These are phyloP conservation scores for Mercenaria mercenaria DNA, from an alignment of 1,140 invertebrate species.

Conservation along the genomic window DNA sequence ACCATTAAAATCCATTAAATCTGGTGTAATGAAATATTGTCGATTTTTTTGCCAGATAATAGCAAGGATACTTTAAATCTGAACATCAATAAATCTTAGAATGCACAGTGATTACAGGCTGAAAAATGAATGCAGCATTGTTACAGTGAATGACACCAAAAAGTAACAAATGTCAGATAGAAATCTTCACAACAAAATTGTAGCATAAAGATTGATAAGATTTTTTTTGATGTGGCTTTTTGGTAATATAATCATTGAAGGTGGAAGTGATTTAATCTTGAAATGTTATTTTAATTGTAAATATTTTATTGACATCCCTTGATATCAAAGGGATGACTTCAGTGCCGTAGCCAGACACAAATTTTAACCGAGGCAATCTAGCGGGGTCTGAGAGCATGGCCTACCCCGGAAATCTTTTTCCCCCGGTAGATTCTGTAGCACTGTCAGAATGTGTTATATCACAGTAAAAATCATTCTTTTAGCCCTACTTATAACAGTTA, in stretches of 20 bases:
- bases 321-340: too few relatives aligned
- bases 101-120: neutral
- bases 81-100: slow-evolving; percentile 1
- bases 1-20: slow-evolving; percentile 13
- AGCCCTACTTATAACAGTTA: too few relatives aligned
- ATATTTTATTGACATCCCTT: too few relatives aligned
- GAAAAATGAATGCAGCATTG: neutral
- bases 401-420: too few relatives aligned
- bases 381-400: too few relatives aligned
- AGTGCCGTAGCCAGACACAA: too few relatives aligned
- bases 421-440: too few relatives aligned
- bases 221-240: neutral
- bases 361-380: too few relatives aligned
- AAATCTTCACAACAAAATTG: neutral
- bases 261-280: neutral
- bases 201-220: neutral
- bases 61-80: neutral
- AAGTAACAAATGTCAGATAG: neutral
- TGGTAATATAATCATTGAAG: neutral
- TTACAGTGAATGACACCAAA: neutral
- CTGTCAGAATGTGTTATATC: too few relatives aligned
- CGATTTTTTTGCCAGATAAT: neutral
- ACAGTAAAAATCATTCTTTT: too few relatives aligned
- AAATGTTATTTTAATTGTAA: neutral
- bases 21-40: neutral